Base-by-base conservation (phyloP, 2,797 vertebrate genomes). In the Dendrocincla fuliginosa region DNA sequence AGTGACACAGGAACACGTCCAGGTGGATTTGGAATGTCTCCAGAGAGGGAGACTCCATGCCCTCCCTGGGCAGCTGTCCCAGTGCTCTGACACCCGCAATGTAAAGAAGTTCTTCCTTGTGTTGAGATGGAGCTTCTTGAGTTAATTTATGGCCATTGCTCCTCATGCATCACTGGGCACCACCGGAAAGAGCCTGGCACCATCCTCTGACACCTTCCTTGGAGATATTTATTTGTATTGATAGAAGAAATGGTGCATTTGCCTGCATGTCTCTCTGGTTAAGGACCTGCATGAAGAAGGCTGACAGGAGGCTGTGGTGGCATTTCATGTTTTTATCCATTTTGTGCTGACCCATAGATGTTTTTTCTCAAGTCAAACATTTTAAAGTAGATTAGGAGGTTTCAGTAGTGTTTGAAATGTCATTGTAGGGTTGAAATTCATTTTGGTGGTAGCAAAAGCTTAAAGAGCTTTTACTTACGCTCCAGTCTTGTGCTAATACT, bases 1-100 rank as follows among this genome's bases (percentile, higher is more conserved):
- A 33, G 17, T 59, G 80, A 27, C 52, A 59, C 44, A 41, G 73
- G 33, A 6, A 20, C 0, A 0, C 0, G 0, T 13, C 65, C 65
- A 20, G 39, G 5, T 59, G 46, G 17, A 2, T 52, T 3, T 84
- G 46, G 39, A 17, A 41, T 65, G 17, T 47, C 18, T 53, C 46
- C 59, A 52, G 37, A 33, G 0, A 33, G 50, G 50, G 57, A 32
- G 12, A 23, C 17, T 57, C 24, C 22, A 27, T 2, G 4, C 1
- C 15, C 8, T 78, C 8, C 13, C n/a, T 28, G 44, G 16, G 39
- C 44, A 71, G 25, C 25, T 71, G 12, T 23, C 52, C 27, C n/a
- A 70, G 14, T 23, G 20, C 25, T 77, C 44, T 32, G 16, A 37
- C 65, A 27, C 1, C 22, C 30, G 70, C 57, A 2, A 1, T 1